Percentiles rank a stretch among this genome's conserved stretches.
These are phyloP conservation scores for Entomobrya multifasciata DNA, from an alignment of 2,888 invertebrate genomes.

Conservation along the genomic window DNA sequence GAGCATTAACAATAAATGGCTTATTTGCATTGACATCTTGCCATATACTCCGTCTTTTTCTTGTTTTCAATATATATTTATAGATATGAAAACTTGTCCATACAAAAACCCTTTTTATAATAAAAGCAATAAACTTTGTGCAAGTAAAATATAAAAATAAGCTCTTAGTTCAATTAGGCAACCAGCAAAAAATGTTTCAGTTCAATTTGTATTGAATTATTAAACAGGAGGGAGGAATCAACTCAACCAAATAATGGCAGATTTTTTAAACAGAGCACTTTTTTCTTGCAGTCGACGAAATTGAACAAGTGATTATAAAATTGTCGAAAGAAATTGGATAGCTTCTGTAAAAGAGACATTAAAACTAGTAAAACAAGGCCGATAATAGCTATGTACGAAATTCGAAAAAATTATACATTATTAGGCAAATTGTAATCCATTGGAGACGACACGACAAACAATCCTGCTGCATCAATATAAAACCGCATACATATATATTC, in stretches of 20 bases:
- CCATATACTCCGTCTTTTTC: conserved; percentile 54
- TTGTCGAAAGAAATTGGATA: conserved; percentile 68
- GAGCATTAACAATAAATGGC: conserved; percentile 60
- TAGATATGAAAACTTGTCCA: conserved; percentile 20
- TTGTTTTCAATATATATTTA: conserved; percentile 58
- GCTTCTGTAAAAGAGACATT: conserved; percentile 69
- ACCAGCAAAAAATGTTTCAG: conserved; percentile 2
- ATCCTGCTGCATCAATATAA: conserved; percentile 46
- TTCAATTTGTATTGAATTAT: conserved; percentile 58
- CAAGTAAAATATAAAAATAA: too few relatives aligned
- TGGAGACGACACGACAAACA: conserved; percentile 45
- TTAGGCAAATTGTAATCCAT: conserved; percentile 53
- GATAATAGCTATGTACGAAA: conserved; percentile 63
- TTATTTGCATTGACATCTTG: conserved; percentile 66
- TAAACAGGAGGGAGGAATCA: conserved; percentile 57
- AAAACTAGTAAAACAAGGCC: conserved; percentile 68
- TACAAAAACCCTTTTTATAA: conserved; percentile 11
- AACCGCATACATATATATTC: not conserved
- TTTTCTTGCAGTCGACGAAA: conserved; percentile 17
- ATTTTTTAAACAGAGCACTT: not conserved
- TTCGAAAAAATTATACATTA: conserved; percentile 53
- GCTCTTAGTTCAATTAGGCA: conserved; percentile 4
- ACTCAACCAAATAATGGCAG: not conserved
- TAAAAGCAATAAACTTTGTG: too few relatives aligned
- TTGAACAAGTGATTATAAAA: conserved; percentile 73